phyloP scores from a whole-genome alignment of 2,797 vertebrate species.

The Decapterus maruadsi region DNA sequence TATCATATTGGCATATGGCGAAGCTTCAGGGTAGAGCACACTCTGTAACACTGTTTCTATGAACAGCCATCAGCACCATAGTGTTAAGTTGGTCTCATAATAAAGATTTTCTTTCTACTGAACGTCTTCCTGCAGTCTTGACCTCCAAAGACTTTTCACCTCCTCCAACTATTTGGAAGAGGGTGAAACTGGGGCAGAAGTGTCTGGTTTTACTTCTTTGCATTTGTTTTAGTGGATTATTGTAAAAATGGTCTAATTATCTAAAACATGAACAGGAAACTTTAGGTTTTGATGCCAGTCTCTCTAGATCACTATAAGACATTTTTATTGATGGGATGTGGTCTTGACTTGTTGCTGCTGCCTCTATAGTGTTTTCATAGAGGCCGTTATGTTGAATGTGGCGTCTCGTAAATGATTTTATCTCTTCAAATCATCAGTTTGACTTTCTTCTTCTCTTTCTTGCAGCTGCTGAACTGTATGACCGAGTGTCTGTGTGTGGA shows the following conservation, averaged over 20 bases:
- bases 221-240: not conserved
- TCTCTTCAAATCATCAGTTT: not conserved
- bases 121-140: not conserved
- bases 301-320: too few species aligned
- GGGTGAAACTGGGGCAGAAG: not conserved
- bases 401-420: not conserved
- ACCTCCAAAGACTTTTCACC: not conserved
- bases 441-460: not conserved
- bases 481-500: slow-evolving; percentile 92
- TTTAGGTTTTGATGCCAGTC: too few species aligned
- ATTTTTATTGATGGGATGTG: not conserved
- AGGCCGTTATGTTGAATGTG: not conserved
- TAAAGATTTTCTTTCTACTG: too few species aligned
- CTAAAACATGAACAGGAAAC: too few species aligned
- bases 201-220: not conserved
- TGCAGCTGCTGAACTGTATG: slow-evolving; percentile 92
- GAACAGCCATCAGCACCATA: too few species aligned
- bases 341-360: not conserved
- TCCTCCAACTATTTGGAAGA: not conserved
- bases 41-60: too few species aligned
- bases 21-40: not conserved
- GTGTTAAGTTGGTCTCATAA: too few species aligned
- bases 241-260: not conserved
- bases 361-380: not conserved
- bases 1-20: not conserved